Conservation (phyloP, 2,888 invertebrate species). For the Dynastes hyllus region DNA sequence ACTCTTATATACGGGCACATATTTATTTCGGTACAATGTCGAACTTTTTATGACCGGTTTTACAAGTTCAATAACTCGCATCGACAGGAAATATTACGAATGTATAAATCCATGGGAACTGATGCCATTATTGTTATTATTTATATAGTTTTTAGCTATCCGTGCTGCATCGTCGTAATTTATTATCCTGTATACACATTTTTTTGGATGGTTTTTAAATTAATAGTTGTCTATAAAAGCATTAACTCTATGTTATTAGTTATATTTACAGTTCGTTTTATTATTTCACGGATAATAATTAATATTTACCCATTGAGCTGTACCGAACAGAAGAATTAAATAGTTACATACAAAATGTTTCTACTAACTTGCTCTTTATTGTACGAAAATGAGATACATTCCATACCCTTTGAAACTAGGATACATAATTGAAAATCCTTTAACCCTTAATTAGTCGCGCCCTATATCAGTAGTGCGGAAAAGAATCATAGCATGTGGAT, state of each 20-base stretch:
- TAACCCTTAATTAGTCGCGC: no score
- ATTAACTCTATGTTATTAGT: constrained; percentile 33
- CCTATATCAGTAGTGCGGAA: no score
- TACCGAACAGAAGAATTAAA: neutral
- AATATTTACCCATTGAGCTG: neutral
- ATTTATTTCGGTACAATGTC: constrained; percentile 47
- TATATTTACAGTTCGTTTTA: constrained; percentile 34
- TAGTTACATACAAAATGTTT: neutral
- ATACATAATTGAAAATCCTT: no score
- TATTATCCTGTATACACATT: constrained; percentile 33
- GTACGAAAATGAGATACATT: no score
- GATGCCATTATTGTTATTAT: constrained; percentile 46
- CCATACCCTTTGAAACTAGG: no score
- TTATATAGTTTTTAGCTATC: constrained; percentile 39
- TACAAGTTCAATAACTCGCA: constrained; percentile 47
- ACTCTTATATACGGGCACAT: constrained; percentile 32
- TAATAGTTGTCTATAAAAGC: constrained; percentile 30
- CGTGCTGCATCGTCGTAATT: constrained; percentile 36
- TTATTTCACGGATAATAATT: constrained; percentile 40
- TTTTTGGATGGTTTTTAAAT: constrained; percentile 28
- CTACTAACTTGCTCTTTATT: no score
- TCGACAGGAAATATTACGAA: constrained; percentile 45
- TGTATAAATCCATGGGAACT: constrained; percentile 46
- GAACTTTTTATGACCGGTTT: constrained; percentile 48
- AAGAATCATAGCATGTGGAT: no score